These are phyloP conservation scores for Uria aalge DNA, from an alignment of 2,113 vertebrate genomes.

Conservation along the genomic window DNA sequence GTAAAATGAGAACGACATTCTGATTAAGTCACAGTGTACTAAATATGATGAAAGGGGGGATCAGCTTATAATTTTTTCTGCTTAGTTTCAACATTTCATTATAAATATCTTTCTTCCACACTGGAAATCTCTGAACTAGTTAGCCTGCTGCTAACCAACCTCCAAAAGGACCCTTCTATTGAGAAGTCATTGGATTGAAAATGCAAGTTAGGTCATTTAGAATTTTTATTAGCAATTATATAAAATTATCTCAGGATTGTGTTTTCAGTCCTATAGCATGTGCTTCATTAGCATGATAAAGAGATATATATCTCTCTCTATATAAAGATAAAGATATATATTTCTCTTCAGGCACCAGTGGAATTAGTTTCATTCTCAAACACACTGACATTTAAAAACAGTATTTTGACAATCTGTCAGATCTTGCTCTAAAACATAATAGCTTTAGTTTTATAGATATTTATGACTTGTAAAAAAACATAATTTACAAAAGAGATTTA, in stretches of 20 bases:
- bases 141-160: neutral
- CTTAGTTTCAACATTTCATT: neutral
- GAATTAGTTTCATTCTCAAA: conserved; percentile 17
- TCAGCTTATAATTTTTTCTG: neutral
- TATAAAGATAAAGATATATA: neutral
- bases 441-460: conserved; percentile 38
- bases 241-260: neutral
- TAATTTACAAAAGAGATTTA: conserved; percentile 37
- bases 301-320: neutral
- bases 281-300: conserved; percentile 29
- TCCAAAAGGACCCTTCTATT: neutral
- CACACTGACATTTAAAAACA: conserved; percentile 22
- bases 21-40: neutral
- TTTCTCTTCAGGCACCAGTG: neutral
- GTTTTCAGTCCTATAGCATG: neutral
- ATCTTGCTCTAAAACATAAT: conserved; percentile 31
- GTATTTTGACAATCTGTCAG: conserved; percentile 48
- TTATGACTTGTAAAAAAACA: neutral
- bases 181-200: neutral
- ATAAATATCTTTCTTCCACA: neutral
- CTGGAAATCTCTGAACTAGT: neutral
- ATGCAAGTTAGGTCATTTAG: neutral
- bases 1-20: neutral
- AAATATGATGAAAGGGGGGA: neutral
- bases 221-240: neutral